Base-by-base conservation (phyloP, 1,140 invertebrate species). In the Saccostrea echinata region DNA sequence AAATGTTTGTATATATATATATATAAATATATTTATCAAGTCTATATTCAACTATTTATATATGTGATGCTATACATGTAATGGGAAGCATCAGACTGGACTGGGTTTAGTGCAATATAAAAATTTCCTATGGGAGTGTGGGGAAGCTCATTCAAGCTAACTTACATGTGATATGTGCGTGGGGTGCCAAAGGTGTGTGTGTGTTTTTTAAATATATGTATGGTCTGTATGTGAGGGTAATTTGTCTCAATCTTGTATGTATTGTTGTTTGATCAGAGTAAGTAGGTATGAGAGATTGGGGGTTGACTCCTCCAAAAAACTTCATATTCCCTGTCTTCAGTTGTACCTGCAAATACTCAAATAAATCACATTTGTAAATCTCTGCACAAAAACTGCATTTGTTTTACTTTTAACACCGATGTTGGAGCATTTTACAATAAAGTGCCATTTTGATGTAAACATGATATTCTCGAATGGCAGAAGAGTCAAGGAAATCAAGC, bases 101-200 rank as follows among this genome's bases (percentile, higher is more conserved):
- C 68, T 76, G 68, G 68, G 68, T 33, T 76, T 76, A 33, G 68
- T 76, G 68, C 68, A 76, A 76, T 76, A 76, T 30, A 30, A 16
- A n/a, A 33, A 33, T 76, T 33, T 33, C 30, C 24, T 76, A 76
- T 76, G 27, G 16, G 30, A 76, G 27, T 76, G 68, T 76, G 33
- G 68, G 24, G 55, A 61, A 30, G 68, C 68, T 71, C 30, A 33
- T 71, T 76, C 27, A 76, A 27, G 68, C 68, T 71, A 71, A 71
- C 64, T 76, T 76, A 30, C 68, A 76, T 76, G 68, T 76, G 68
- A 76, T 76, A 76, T 76, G 68, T 33, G 27, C 68, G 68, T 76
- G 68, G 27, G 68, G 68, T 76, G 68, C 68, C 68, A 76, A 76
- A 76, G 24, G 64, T 76, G 27, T 76, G 11, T 76, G 68, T 30